Evolutionary conservation across 2,797 vertebrate genomes (phyloP), one percentile per base, ranked within the genome.

Genomic region (Australoheros facetus): DNA sequence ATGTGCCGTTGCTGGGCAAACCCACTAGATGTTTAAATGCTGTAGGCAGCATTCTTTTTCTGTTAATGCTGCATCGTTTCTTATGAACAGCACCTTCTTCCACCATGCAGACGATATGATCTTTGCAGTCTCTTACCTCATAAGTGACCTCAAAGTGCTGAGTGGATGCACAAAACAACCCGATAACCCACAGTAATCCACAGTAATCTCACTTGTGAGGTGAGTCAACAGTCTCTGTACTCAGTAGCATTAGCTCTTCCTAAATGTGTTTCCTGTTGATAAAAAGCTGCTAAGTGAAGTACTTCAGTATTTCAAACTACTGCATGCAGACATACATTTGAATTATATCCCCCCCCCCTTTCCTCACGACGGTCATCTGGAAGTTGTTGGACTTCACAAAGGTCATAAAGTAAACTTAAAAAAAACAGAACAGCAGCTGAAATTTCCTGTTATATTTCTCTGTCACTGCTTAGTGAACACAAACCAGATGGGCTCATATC

Each of bases 181-280:
- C 9, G 39, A 48, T 48, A 66, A 28, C 62, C 19, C 23, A 48
- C 39, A 66, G 62, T 28, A 48, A 28, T 0, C 1, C 23, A 48
- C 39, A 66, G 62, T 28, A 48, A 28, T 0, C 1, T 48, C 62
- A 66, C 23, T 28, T 48, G 42, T 45, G 16, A 48, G 26, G 28
- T 66, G 23, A 6, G 42, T 48, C 62, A 69, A 51, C 42, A 30
- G 48, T 51, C 28, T 12, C 0, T 0, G 11, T 14, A 0, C 28
- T 48, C 26, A 12, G 39, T 66, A 17, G 19, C 42, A 48, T 66
- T 66, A 12, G 42, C 23, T n/a, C 62, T 30, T 69, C 16, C 42
- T 13, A 10, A 19, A n/a, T 54, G 42, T 66, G 23, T 48, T 19
- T 37, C 32, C n/a, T 48, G 9, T 48, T 48, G 17, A 48, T 66